A percentile compares a stretch with the other conserved stretches of the same genome.
phyloP scores from a whole-genome alignment of 2,888 invertebrate genomes.

The Trichopoda pennipes region DNA sequence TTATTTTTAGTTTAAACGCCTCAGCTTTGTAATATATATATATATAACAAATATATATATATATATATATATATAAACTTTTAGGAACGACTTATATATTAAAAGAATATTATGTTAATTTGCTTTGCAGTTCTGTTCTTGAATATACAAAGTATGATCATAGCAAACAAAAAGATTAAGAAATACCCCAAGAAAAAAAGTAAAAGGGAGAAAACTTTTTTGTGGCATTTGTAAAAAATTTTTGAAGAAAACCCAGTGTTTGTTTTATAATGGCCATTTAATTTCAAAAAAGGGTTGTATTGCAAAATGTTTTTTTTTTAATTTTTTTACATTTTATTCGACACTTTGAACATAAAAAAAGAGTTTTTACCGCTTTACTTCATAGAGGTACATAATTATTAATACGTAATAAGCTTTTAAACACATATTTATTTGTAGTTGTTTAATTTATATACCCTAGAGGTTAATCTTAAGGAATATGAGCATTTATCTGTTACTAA shows the following conservation, averaged over 20 bases:
- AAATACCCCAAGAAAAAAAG: no score
- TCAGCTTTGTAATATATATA: background rate
- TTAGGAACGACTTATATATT: conserved; percentile 2
- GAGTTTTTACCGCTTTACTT: no score
- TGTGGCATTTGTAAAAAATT: no score
- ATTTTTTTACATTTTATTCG: no score
- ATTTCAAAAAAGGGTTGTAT: no score
- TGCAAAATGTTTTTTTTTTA: no score
- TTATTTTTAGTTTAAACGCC: no score
- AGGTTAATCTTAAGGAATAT: background rate
- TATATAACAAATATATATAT: background rate
- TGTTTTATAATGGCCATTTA: no score
- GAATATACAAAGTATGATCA: background rate
- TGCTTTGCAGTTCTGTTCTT: conserved; percentile 17
- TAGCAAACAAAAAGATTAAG: background rate
- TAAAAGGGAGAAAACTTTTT: no score
- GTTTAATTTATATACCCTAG: background rate
- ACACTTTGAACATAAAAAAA: no score
- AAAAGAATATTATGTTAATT: conserved; percentile 11
- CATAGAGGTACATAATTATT: no score
- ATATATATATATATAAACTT: background rate
- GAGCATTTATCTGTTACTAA: background rate
- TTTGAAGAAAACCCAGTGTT: no score
- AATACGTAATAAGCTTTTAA: background rate
- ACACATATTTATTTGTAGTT: background rate